phyloP scores from a whole-genome alignment of 1,140 invertebrate genomes.

The Theocolax elegans region DNA sequence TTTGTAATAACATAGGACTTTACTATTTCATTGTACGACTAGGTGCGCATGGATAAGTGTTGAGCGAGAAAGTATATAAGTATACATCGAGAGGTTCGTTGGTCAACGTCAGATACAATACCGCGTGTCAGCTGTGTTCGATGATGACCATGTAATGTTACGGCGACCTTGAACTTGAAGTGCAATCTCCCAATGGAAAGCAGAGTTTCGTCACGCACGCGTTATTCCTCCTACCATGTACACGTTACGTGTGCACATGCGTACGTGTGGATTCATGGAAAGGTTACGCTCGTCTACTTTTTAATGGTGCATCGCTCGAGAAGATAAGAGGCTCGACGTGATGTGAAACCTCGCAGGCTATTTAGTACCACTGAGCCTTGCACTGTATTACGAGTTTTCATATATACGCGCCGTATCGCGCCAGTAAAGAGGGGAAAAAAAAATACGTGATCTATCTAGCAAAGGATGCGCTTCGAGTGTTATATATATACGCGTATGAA shows the following conservation, averaged over 20 bases:
- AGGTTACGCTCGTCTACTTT: constrained; percentile 11
- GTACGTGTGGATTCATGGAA: neutral
- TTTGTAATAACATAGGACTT: too few species aligned
- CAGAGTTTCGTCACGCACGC: constrained; percentile 13
- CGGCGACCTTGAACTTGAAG: constrained; percentile 6
- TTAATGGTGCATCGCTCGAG: constrained; percentile 13
- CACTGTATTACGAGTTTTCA: neutral
- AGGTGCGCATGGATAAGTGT: too few species aligned
- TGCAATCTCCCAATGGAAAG: constrained; percentile 2
- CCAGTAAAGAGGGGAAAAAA: neutral
- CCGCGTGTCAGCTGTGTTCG: too few species aligned
- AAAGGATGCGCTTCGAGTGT: too few species aligned
- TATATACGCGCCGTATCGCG: neutral
- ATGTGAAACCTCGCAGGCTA: constrained; percentile 20
- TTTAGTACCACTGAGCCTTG: neutral
- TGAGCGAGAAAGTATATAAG: too few species aligned
- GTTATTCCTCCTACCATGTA: neutral
- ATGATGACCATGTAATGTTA: too few species aligned
- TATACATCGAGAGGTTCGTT: too few species aligned
- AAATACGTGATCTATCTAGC: too few species aligned
- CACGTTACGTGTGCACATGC: neutral
- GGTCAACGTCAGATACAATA: too few species aligned
- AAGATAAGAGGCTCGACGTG: constrained; percentile 16
- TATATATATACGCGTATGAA: neutral
- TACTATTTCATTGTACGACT: too few species aligned